A percentile compares a stretch with the other conserved stretches of the same genome.
These are phyloP conservation scores for Melanotus villosus DNA, from an alignment of 2,888 invertebrate genomes.

Conservation along the genomic window DNA sequence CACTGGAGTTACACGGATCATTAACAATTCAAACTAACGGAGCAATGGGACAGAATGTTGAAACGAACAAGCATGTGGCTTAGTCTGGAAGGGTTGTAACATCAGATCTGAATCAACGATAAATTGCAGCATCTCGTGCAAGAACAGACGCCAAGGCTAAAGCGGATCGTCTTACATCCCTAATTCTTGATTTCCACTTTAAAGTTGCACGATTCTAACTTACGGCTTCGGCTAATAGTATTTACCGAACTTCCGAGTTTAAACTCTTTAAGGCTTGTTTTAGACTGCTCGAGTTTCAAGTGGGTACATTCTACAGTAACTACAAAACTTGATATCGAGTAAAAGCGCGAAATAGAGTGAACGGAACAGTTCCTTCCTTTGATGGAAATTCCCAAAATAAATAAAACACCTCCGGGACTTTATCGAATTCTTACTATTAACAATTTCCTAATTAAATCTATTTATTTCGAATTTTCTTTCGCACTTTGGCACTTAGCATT, in stretches of 20 bases:
- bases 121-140: conserved; percentile 42
- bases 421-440: conserved; percentile 24
- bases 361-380: not conserved
- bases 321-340: conserved; percentile 23
- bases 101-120: conserved; percentile 41
- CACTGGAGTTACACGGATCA: conserved; percentile 35
- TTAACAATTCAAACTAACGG: conserved; percentile 43
- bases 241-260: conserved; percentile 42
- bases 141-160: conserved; percentile 29
- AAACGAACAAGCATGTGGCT: conserved; percentile 41
- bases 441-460: conserved; percentile 38
- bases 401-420: conserved; percentile 24
- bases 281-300: conserved; percentile 32
- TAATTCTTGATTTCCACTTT: conserved; percentile 46
- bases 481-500: conserved; percentile 25
- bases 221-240: conserved; percentile 40
- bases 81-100: conserved; percentile 35
- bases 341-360: conserved; percentile 25
- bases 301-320: conserved; percentile 8
- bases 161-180: conserved; percentile 38
- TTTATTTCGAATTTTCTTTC: conserved; percentile 23
- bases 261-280: conserved; percentile 41
- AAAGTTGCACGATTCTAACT: conserved; percentile 44
- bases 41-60: conserved; percentile 32
- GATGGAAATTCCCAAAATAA: conserved; percentile 18